Evolutionary conservation across 1,140 invertebrate genomes (phyloP).

Genomic region (Drosophila kanapiae): DNA sequence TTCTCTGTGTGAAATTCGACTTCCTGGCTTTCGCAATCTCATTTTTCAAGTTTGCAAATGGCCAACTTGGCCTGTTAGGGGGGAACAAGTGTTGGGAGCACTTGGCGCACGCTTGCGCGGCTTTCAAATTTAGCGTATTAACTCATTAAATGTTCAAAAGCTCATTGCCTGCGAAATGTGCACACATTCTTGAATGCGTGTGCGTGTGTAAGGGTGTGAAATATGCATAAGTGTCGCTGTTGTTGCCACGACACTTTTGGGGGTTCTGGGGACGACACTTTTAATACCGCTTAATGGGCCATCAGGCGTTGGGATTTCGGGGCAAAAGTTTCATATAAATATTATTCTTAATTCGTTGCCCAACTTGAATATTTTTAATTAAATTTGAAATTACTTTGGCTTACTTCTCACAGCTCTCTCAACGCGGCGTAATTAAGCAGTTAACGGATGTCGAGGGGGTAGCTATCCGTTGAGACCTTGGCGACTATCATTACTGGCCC

Average conservation of each 20-base stretch:
- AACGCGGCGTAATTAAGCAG: neutral
- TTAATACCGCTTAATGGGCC: slow-evolving; percentile 48
- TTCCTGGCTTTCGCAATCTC: slow-evolving; percentile 43
- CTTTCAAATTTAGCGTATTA: slow-evolving; percentile 80
- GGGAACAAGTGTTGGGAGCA: slow-evolving; percentile 49
- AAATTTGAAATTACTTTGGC: slow-evolving; percentile 18
- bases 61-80: slow-evolving; percentile 14
- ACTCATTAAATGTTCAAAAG: slow-evolving; percentile 81
- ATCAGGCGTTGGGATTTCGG: slow-evolving; percentile 13
- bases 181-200: slow-evolving; percentile 54
- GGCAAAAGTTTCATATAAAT: slow-evolving; percentile 4
- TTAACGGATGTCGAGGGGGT: neutral
- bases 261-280: slow-evolving; percentile 33
- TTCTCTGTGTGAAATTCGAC: slow-evolving; percentile 10
- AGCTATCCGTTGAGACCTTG: slow-evolving; percentile 5
- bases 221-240: slow-evolving; percentile 63
- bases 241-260: slow-evolving; percentile 16
- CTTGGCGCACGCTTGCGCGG: slow-evolving; percentile 75
- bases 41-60: slow-evolving; percentile 62
- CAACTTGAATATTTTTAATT: slow-evolving; percentile 24
- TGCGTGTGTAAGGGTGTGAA: slow-evolving; percentile 52
- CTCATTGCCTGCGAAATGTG: slow-evolving; percentile 81
- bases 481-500: slow-evolving; percentile 11
- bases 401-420: neutral
- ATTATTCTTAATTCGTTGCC: slow-evolving; percentile 4